phyloP scores from a whole-genome alignment of 2,797 vertebrate species.

The Avahi laniger region DNA sequence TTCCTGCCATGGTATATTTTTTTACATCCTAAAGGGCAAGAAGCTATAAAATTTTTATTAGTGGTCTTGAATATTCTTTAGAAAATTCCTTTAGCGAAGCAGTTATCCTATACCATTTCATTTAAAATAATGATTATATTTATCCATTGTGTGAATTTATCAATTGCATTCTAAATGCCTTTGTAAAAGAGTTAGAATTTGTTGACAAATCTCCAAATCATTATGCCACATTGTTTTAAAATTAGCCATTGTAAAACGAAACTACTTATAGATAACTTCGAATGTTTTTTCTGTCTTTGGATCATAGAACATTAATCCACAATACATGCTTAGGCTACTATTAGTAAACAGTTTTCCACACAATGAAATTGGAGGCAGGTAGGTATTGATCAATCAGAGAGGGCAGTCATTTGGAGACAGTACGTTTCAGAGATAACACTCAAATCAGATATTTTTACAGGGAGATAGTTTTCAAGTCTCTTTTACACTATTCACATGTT shows the following conservation, averaged over 20 bases:
- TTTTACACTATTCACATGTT: neutral
- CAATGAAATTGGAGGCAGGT: neutral
- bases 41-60: slow-evolving; percentile 29
- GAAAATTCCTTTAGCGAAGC: neutral
- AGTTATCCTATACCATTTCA: neutral
- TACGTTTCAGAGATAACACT: neutral
- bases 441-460: neutral
- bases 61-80: neutral
- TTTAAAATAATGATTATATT: slow-evolving; percentile 1
- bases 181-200: neutral
- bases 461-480: neutral
- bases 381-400: neutral
- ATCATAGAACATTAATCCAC: neutral
- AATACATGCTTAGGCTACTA: neutral
- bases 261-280: neutral
- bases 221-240: neutral
- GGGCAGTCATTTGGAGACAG: neutral
- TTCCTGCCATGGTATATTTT: neutral
- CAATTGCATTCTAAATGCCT: neutral
- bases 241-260: neutral
- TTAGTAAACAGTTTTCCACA: neutral
- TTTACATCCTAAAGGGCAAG: neutral
- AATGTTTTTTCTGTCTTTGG: neutral
- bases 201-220: neutral
- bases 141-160: neutral